Base-by-base conservation (phyloP, 2,888 invertebrate genomes). In the Microctonus hyperodae region DNA sequence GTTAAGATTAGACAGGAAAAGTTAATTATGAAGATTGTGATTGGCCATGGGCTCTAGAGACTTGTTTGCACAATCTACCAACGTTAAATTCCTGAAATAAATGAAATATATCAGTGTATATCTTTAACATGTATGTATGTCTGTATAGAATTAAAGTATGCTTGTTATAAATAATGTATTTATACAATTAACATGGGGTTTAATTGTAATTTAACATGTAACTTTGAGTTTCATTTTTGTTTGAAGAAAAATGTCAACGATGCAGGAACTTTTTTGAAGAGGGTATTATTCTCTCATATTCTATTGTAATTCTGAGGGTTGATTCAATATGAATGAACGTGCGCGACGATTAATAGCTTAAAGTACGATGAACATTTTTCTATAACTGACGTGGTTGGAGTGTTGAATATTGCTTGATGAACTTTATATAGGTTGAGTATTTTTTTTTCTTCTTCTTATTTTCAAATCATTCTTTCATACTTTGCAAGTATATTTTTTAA, bases 21-120 rank as follows among this genome's bases (percentile, higher is more conserved):
- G 79, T 81, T 81, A 81, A 80, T 81, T 81, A 80, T 79, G 79
- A 81, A 79, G 75, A 79, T 79, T 74, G 76, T 79, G 81, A n/a
- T n/a, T 81, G 79, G 79, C 73, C 75, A 75, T 72, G 79, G 76
- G 71, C 81, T 78, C 79, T 56, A 70, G 79, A 74, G 81, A 72
- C 71, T 74, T 70, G 71, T 74, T 73, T 67, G 48, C 35, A 69
- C 22, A 22, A 51, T 50, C 35, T 56, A 57, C 37, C 4, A 20
- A 1, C 7, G 16, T 44, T 16, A 6, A 44, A 44, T 44, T 44
- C 16, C 20, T 44, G n/a, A 44, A 44, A 44, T n/a, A 20, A 44
- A 44, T 44, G n/a, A n/a, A 44, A 5, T n/a, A 11, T 51, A 11
- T 33, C 20, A 56, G 11, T 13, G 28, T 53, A 55, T 22, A 31